Conservation (phyloP, 2,888 invertebrate genomes). For the Lysandra coridon region DNA sequence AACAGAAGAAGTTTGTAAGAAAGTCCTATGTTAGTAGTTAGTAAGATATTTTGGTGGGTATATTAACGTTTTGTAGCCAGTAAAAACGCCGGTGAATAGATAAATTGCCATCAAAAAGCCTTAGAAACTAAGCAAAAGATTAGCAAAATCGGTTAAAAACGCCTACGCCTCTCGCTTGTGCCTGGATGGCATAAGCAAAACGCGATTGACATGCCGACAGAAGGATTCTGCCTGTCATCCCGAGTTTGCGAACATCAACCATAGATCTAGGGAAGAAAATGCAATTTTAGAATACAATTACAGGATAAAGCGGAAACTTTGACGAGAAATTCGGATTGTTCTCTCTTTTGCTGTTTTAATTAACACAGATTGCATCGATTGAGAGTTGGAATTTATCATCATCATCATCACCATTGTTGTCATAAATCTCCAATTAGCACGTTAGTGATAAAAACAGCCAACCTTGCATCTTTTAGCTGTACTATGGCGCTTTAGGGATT, state of each 20-base stretch:
- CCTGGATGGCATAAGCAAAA: conserved; percentile 54
- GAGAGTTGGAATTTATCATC: conserved; percentile 1
- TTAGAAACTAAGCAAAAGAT: too few relatives aligned
- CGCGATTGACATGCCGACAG: conserved; percentile 65
- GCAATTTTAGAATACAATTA: conserved; percentile 21
- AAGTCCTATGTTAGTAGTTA: too few relatives aligned
- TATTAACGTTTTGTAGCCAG: too few relatives aligned
- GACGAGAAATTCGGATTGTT: conserved; percentile 11
- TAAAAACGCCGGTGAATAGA: too few relatives aligned
- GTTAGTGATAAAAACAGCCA: too few relatives aligned
- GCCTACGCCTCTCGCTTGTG: conserved; percentile 11
- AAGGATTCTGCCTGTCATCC: conserved; percentile 63
- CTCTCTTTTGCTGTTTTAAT: conserved; percentile 15
- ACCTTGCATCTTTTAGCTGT: too few relatives aligned
- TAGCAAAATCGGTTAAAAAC: too few relatives aligned
- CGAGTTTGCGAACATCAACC: conserved; percentile 62
- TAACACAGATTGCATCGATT: conserved; percentile 4
- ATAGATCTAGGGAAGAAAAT: conserved; percentile 41
- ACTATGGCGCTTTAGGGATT: too few relatives aligned
- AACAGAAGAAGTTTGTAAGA: too few relatives aligned
- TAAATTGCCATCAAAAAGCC: too few relatives aligned
- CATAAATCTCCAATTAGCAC: too few relatives aligned
- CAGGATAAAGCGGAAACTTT: conserved; percentile 19
- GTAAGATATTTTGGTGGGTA: too few relatives aligned
- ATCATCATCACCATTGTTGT: background rate